A percentile compares a stretch with the other conserved stretches of the same genome.
Evolutionary conservation across 2,888 invertebrate species (phyloP).

Genomic region (Linnaemya tessellans): DNA sequence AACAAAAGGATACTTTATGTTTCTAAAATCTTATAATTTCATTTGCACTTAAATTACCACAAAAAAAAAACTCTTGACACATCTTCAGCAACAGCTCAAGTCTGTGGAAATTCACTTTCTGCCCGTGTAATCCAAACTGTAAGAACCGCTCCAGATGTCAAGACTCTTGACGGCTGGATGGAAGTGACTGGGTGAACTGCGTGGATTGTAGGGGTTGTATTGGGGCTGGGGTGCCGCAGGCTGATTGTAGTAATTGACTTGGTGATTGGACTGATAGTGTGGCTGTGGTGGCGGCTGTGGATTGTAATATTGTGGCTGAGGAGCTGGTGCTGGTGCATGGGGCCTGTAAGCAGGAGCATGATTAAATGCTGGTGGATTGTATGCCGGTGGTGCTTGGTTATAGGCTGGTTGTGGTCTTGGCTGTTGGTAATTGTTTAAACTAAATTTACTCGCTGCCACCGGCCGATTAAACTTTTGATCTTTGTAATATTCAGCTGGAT

Average conservation of each 20-base stretch:
- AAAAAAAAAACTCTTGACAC: conserved; percentile 55
- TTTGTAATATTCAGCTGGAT: conserved; percentile 90
- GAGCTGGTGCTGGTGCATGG: conserved; percentile 72
- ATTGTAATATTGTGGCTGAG: conserved; percentile 74
- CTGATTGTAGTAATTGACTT: conserved; percentile 78
- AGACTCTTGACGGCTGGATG: conserved; percentile 89
- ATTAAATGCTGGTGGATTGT: conserved; percentile 59
- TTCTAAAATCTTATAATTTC: conserved; percentile 11
- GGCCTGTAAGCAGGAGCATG: conserved; percentile 70
- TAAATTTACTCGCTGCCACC: conserved; percentile 81
- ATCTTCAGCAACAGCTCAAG: conserved; percentile 45
- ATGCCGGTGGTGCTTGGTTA: conserved; percentile 71
- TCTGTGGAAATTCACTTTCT: conserved; percentile 79
- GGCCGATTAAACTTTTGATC: conserved; percentile 86
- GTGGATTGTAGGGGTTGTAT: conserved; percentile 80
- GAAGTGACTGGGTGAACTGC: conserved; percentile 86
- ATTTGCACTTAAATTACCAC: conserved; percentile 48
- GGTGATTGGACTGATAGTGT: conserved; percentile 78
- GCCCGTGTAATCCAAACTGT: conserved; percentile 89
- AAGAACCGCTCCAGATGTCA: conserved; percentile 90
- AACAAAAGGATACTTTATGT: conserved; percentile 27
- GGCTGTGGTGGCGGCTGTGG: conserved; percentile 77
- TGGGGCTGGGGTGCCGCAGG: conserved; percentile 80
- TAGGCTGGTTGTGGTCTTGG: conserved; percentile 75
- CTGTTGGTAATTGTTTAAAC: conserved; percentile 78